Evolutionary conservation across 2,113 vertebrate species (phyloP), one percentile per base, ranked within the genome.

Genomic region (Caloenas nicobarica): DNA sequence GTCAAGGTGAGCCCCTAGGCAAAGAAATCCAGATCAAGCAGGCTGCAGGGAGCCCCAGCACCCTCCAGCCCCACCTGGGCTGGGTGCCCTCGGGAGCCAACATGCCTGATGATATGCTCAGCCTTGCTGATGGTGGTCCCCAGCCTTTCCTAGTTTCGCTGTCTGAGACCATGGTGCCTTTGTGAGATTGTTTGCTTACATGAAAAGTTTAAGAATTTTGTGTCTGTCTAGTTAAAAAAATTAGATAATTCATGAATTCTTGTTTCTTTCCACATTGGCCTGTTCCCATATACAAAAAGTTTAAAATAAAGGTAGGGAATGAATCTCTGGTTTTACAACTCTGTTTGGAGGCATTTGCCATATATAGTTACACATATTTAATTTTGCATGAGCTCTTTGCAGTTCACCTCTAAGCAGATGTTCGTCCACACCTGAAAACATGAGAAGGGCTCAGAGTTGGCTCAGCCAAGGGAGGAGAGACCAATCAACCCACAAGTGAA

Each of bases 61-160:
- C 8, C 13, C 36, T 46, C 38, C 51, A 86, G 4, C 15, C 10
- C 31, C 7, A 6, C 31, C 19, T 62, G 15, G 38, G 11, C 25
- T 91, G 53, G 28, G 33, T 0, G 1, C 16, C 23, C 72, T 54
- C 24, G 48, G 15, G 10, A 42, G 34, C 13, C 25, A 26, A 0
- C 0, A 0, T 44, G 34, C 22, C 51, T 0, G 1, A 16, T 25
- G 36, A n/a, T 18, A 12, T 0, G 0, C 4, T 79, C 48, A 80
- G 53, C 34, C 26, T 81, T 69, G 23, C 25, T 69, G 68, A 24
- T 34, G 22, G 38, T 13, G 8, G 7, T 10, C 0, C 0, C 31
- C 81, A 61, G 50, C 26, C 46, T 74, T 33, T 85, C 46, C 54
- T 36, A 26, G 17, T 40, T 54, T 56, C 18, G 3, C 42, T 70